Base-by-base conservation (phyloP, 1,140 invertebrate genomes). In the Calosoma granatense region DNA sequence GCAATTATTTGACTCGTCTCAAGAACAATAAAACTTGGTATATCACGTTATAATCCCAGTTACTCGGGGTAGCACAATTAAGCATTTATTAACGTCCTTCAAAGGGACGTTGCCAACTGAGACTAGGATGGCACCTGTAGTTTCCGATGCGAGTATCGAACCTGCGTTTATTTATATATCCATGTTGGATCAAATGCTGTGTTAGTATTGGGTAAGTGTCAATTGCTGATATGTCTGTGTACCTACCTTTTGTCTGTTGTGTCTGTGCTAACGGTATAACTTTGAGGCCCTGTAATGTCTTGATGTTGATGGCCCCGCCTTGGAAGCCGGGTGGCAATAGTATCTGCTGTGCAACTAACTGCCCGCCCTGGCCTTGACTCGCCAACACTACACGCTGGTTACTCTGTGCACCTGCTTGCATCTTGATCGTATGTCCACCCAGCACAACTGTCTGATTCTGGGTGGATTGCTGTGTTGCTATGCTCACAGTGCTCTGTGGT, bases 261-360 rank as follows among this genome's bases (percentile, higher is more conserved):
- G 66, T 62, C 60, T 71, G 70, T 36, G 68, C 67, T 51, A 72
- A 75, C 0, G 81, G 80, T 54, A 84, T 85, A 20, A 86, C 83
- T 66, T 86, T 86, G 9, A 86, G 71, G 0, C 80, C 82, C 61
- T 85, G 83, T 52, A 86, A 61, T 1, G 81, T 79, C 66, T 86
- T 86, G 1, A 86, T 76, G 63, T 84, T 85, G 3, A 85, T 68
- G 6, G 74, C 70, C 12, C 73, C 73, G 19, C 77, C 77, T 64
- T 78, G 76, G 61, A 79, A 74, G 6, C 74, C 73, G 3, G 73
- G 75, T 20, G 79, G 78, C 20, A 81, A 65, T 47, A 80, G 66
- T 55, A 81, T 78, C 65, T 81, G 79, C 56, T 77, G 75, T 12
- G 75, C 66, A 65, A 73, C 62, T 20, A 74, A 70, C 23, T 72